Evolutionary conservation across 1,140 invertebrate species (phyloP).

Genomic region (Zaprionus taronus): DNA sequence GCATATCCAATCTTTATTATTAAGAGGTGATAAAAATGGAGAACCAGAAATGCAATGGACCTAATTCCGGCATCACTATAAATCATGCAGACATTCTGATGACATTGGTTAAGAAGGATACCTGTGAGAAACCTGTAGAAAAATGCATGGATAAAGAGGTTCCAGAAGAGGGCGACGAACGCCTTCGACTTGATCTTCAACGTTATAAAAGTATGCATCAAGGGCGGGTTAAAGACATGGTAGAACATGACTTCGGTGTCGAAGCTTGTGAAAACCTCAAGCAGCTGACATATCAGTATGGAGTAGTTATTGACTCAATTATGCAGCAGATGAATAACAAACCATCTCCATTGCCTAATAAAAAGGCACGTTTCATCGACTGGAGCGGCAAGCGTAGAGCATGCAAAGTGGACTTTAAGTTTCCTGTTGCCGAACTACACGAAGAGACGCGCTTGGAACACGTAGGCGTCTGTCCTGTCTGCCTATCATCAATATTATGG

Average conservation of each 20-base stretch:
- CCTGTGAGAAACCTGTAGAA: neutral
- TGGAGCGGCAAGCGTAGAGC: conserved; percentile 6
- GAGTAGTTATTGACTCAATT: conserved; percentile 16
- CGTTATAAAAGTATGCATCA: conserved; percentile 37
- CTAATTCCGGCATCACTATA: neutral
- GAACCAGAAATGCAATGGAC: neutral
- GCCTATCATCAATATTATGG: conserved; percentile 53
- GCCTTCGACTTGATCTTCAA: conserved; percentile 47
- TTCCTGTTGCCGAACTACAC: conserved; percentile 33
- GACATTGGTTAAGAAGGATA: neutral
- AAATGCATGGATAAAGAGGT: conserved; percentile 1
- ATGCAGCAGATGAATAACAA: neutral
- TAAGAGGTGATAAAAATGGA: neutral
- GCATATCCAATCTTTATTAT: neutral
- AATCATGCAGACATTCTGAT: neutral
- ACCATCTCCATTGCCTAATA: conserved; percentile 3
- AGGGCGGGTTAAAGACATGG: neutral
- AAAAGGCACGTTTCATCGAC: conserved; percentile 2
- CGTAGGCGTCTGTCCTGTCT: conserved; percentile 62
- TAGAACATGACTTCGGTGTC: neutral
- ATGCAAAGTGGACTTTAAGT: neutral
- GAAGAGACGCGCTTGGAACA: conserved; percentile 39
- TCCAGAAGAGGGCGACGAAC: conserved; percentile 45
- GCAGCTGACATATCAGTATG: conserved; percentile 15
- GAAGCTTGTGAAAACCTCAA: conserved; percentile 4